Percentiles rank a stretch among this genome's conserved stretches.
Evolutionary conservation across 2,888 invertebrate species (phyloP).

Genomic region (Ectemnius lituratus): DNA sequence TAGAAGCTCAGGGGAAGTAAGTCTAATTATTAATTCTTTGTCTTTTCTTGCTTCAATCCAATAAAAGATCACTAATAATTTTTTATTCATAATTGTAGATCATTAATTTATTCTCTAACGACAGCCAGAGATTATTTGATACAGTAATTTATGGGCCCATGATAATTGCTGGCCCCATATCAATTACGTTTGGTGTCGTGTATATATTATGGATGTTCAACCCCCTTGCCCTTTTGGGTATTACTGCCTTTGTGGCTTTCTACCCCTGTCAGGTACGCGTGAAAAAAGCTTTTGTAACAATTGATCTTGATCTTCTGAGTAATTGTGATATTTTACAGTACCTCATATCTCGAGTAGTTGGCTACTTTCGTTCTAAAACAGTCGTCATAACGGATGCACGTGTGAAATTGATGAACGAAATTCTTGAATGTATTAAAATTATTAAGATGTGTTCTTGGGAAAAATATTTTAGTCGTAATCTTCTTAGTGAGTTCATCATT

Average conservation of each 20-base stretch:
- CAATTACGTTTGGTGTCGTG: slow-evolving; percentile 77
- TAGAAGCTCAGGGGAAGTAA: slow-evolving; percentile 77
- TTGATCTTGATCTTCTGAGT: background rate
- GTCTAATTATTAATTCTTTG: slow-evolving; percentile 9
- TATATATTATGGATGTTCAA: slow-evolving; percentile 80
- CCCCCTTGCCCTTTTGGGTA: slow-evolving; percentile 79
- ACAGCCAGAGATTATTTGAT: slow-evolving; percentile 80
- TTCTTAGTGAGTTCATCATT: slow-evolving; percentile 71
- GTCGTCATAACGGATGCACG: slow-evolving; percentile 70
- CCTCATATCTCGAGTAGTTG: slow-evolving; percentile 75
- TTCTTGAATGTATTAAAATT: slow-evolving; percentile 80
- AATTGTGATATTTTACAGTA: slow-evolving; percentile 70
- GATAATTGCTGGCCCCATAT: slow-evolving; percentile 80
- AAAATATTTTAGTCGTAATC: slow-evolving; percentile 79
- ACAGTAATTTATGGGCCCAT: slow-evolving; percentile 79
- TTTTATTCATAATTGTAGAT: slow-evolving; percentile 75
- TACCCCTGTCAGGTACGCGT: slow-evolving; percentile 79
- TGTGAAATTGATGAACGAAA: slow-evolving; percentile 80
- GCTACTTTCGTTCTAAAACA: slow-evolving; percentile 68
- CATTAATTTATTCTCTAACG: slow-evolving; percentile 80
- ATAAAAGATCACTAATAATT: background rate
- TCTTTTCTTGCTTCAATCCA: background rate
- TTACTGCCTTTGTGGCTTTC: slow-evolving; percentile 78
- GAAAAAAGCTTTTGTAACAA: no score
- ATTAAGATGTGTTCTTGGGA: slow-evolving; percentile 85